phyloP scores from a whole-genome alignment of 2,797 vertebrate genomes.

The Rhabdomys pumilio region DNA sequence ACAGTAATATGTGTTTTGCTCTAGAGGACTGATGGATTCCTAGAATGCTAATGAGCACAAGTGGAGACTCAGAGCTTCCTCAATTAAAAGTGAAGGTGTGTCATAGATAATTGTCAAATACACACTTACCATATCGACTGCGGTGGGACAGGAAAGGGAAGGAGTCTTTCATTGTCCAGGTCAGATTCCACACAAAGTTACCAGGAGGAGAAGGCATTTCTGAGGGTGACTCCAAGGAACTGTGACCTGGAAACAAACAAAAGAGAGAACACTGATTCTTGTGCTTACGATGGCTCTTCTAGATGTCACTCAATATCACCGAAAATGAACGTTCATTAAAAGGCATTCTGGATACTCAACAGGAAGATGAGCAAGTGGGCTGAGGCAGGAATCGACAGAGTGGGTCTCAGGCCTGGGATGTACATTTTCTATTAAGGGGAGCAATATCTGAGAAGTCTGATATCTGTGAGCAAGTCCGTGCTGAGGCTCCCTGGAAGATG shows the following conservation, averaged over 20 bases:
- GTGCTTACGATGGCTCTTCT: background rate
- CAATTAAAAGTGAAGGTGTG: background rate
- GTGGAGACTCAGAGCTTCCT: background rate
- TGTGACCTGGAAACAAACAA: conserved; percentile 84
- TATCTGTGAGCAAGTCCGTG: background rate
- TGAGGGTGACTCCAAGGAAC: conserved; percentile 77
- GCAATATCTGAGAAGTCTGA: conserved; percentile 26
- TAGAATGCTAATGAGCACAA: background rate
- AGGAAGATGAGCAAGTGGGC: background rate
- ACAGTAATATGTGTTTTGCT: background rate
- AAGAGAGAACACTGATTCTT: conserved; percentile 39
- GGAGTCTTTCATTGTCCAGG: conserved; percentile 92
- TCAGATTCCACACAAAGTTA: conserved; percentile 89
- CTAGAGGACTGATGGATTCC: background rate
- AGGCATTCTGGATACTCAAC: background rate
- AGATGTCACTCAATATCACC: background rate
- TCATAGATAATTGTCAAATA: conserved; percentile 45
- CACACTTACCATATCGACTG: conserved; percentile 89
- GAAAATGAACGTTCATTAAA: conserved; percentile 5
- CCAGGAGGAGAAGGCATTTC: conserved; percentile 78
- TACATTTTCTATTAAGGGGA: background rate
- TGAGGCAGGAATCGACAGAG: background rate
- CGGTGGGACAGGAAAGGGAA: conserved; percentile 89
- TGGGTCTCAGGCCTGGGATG: background rate
- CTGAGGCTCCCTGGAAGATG: background rate